These are phyloP conservation scores for Aporophyla lueneburgensis DNA, from an alignment of 2,888 invertebrate genomes.

Conservation along the genomic window DNA sequence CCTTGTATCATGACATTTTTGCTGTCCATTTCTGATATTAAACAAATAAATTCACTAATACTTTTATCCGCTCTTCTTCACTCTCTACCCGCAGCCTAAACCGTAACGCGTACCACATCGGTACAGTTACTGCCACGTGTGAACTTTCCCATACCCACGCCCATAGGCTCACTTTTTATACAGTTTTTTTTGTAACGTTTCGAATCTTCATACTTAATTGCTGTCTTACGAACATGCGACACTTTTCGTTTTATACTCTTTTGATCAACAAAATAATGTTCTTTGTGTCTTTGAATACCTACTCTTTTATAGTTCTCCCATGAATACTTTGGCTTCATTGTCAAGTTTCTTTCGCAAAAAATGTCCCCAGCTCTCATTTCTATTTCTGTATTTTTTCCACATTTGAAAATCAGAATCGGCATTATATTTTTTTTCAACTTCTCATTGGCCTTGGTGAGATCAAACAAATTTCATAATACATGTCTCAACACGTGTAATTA, in stretches of 20 bases:
- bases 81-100: slow-evolving; percentile 58
- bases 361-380: slow-evolving; percentile 35
- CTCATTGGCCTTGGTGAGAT: not conserved
- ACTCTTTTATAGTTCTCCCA: slow-evolving; percentile 25
- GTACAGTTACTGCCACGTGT: slow-evolving; percentile 87
- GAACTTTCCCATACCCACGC: slow-evolving; percentile 91
- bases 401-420: slow-evolving; percentile 4
- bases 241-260: slow-evolving; percentile 65
- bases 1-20: not conserved
- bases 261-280: slow-evolving; percentile 36
- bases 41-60: slow-evolving; percentile 3
- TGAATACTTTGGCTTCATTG: slow-evolving; percentile 20
- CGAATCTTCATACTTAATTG: slow-evolving; percentile 74
- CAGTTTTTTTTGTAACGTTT: slow-evolving; percentile 79
- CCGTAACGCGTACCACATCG: slow-evolving; percentile 73
- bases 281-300: slow-evolving; percentile 14
- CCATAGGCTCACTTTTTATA: slow-evolving; percentile 78
- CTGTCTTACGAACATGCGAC: slow-evolving; percentile 71
- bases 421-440: not conserved
- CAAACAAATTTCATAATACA: not conserved
- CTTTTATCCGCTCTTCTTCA: slow-evolving; percentile 64
- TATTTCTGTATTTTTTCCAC: slow-evolving; percentile 41
- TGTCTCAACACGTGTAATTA: not conserved
- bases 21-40: not conserved
- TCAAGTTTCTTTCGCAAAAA: slow-evolving; percentile 12